Percentiles rank a stretch among this genome's conserved stretches.
phyloP scores from a whole-genome alignment of 2,888 invertebrate genomes.

The Tetrapedia diversipes region DNA sequence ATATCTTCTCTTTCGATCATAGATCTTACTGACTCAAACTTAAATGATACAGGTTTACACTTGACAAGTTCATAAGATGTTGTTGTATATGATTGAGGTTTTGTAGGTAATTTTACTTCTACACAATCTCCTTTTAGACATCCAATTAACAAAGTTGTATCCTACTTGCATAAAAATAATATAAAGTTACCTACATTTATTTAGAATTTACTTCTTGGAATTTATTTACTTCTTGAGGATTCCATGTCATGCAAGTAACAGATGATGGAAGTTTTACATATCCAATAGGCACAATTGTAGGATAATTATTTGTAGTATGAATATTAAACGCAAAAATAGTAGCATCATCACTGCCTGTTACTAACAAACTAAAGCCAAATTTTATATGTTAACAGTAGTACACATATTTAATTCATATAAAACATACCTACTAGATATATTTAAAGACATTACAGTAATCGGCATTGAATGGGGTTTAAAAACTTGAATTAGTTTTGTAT shows the following conservation, averaged over 20 bases:
- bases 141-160: conserved; percentile 84
- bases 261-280: conserved; percentile 87
- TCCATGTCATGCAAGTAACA: conserved; percentile 88
- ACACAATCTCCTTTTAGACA: conserved; percentile 85
- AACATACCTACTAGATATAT: conserved; percentile 80
- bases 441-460: conserved; percentile 86
- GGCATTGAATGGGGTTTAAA: conserved; percentile 88
- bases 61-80: conserved; percentile 82
- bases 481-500: conserved; percentile 75
- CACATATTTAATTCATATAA: background rate
- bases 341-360: conserved; percentile 87
- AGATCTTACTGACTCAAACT: conserved; percentile 86
- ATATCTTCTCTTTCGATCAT: conserved; percentile 85
- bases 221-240: conserved; percentile 84
- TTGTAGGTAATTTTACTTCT: conserved; percentile 83
- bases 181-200: conserved; percentile 16
- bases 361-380: conserved; percentile 83
- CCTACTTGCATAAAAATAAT: conserved; percentile 75
- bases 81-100: conserved; percentile 82
- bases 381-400: conserved; percentile 14
- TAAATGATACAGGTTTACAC: conserved; percentile 79
- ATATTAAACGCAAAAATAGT: conserved; percentile 88
- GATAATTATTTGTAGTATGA: conserved; percentile 74
- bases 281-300: conserved; percentile 87
- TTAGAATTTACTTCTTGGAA: background rate